phyloP scores from a whole-genome alignment of 2,113 vertebrate species.

The Bettongia penicillata region DNA sequence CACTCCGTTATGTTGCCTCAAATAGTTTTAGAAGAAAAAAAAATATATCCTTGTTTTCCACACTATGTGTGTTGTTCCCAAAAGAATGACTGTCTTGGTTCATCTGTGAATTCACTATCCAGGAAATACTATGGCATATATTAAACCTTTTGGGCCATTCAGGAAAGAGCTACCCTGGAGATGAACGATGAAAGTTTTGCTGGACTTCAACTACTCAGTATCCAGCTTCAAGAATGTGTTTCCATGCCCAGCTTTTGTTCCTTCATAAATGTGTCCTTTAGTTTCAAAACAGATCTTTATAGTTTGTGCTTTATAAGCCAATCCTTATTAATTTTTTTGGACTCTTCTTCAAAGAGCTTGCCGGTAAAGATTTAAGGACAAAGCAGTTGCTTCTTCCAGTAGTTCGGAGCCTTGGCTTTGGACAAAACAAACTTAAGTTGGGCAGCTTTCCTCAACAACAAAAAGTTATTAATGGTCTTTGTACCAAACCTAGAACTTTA shows the following conservation, averaged over 20 bases:
- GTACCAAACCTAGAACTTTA: slow-evolving; percentile 93
- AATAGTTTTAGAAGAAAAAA: slow-evolving; percentile 99
- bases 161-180: slow-evolving; percentile 89
- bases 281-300: slow-evolving; percentile 91
- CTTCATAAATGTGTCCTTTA: slow-evolving; percentile 96
- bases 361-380: slow-evolving; percentile 92
- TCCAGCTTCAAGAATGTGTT: slow-evolving; percentile 92
- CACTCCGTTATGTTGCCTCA: slow-evolving; percentile 97
- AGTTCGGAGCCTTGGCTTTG: slow-evolving; percentile 91
- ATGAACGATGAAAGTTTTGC: slow-evolving; percentile 85
- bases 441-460: slow-evolving; percentile 87
- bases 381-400: slow-evolving; percentile 91
- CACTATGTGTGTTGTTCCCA: slow-evolving; percentile 99
- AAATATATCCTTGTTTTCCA: slow-evolving; percentile 96
- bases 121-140: slow-evolving; percentile 89
- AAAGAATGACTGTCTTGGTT: slow-evolving; percentile 97
- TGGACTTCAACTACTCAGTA: slow-evolving; percentile 86
- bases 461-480: slow-evolving; percentile 91
- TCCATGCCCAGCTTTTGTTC: slow-evolving; percentile 91
- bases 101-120: slow-evolving; percentile 90
- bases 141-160: slow-evolving; percentile 88
- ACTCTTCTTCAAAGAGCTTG: slow-evolving; percentile 95
- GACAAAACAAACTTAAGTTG: slow-evolving; percentile 85
- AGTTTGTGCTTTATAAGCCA: slow-evolving; percentile 95
- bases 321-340: slow-evolving; percentile 84